Percentiles rank a stretch among this genome's conserved stretches.
Conservation (phyloP, 2,113 vertebrate genomes). For the Pavo muticus region DNA sequence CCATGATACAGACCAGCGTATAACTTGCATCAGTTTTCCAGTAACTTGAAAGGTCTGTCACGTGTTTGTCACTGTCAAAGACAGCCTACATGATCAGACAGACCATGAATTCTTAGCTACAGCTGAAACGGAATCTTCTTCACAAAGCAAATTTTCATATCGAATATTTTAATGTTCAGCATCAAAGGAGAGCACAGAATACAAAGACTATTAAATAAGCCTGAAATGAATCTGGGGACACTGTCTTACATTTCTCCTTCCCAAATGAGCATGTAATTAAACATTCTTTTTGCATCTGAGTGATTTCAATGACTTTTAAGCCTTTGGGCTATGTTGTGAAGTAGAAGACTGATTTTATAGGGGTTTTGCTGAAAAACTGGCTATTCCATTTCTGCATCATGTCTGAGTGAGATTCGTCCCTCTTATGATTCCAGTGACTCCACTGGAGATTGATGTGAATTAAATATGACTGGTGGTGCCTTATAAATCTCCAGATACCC, state of each 20-base stretch:
- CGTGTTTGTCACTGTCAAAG: not conserved
- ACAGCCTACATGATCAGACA: not conserved
- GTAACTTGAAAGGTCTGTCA: not conserved
- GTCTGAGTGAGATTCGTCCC: not conserved
- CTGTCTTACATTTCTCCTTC: not conserved
- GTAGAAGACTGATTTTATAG: constrained; percentile 42
- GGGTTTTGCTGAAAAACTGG: constrained; percentile 19
- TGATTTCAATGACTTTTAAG: constrained; percentile 4
- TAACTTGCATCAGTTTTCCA: not conserved
- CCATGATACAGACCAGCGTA: not conserved
- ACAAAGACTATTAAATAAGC: constrained; percentile 14
- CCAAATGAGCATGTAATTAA: constrained; percentile 60
- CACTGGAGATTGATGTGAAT: constrained; percentile 7
- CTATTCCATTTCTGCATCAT: not conserved
- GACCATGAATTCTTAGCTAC: not conserved
- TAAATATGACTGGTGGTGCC: not conserved
- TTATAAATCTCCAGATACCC: not conserved
- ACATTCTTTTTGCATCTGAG: constrained; percentile 56
- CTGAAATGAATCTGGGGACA: constrained; percentile 27
- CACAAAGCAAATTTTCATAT: not conserved
- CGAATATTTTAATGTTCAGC: not conserved
- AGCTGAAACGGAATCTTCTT: not conserved
- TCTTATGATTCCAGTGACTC: not conserved
- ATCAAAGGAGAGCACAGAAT: constrained; percentile 31
- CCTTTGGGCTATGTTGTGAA: constrained; percentile 42